These are phyloP conservation scores for Dioctria rufipes DNA, from an alignment of 2,888 invertebrate species.

Conservation along the genomic window DNA sequence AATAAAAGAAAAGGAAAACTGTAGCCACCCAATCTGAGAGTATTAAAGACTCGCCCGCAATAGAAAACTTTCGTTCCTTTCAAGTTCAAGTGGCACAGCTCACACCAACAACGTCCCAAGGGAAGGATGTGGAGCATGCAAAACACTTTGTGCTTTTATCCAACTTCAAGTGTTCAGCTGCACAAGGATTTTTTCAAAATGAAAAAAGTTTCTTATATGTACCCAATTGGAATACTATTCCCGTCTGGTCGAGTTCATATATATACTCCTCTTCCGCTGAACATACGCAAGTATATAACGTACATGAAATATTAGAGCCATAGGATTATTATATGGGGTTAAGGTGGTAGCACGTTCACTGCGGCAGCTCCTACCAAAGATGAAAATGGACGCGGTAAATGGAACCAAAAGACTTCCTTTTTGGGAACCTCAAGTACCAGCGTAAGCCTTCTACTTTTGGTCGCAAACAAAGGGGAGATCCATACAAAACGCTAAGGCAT, in stretches of 20 bases:
- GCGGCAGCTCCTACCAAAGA: background rate
- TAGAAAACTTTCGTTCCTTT: slow-evolving; percentile 49
- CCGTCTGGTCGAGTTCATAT: slow-evolving; percentile 38
- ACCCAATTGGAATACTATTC: slow-evolving; percentile 24
- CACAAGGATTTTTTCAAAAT: slow-evolving; percentile 51
- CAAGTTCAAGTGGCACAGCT: slow-evolving; percentile 48
- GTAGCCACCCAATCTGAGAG: slow-evolving; percentile 34
- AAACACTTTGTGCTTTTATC: slow-evolving; percentile 53
- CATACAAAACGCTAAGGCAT: slow-evolving; percentile 20
- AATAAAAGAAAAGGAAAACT: slow-evolving; percentile 31
- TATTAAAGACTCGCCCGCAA: slow-evolving; percentile 46
- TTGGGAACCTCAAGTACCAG: slow-evolving; percentile 12
- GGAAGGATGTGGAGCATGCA: slow-evolving; percentile 40
- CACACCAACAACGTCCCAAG: background rate
- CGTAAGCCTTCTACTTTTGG: slow-evolving; percentile 29
- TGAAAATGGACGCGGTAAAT: slow-evolving; percentile 25
- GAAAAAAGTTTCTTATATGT: slow-evolving; percentile 50
- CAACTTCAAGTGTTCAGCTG: slow-evolving; percentile 50
- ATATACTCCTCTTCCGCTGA: background rate
- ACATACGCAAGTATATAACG: slow-evolving; percentile 6
- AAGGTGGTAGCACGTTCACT: slow-evolving; percentile 33
- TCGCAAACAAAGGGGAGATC: slow-evolving; percentile 20
- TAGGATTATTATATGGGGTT: slow-evolving; percentile 11
- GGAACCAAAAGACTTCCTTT: slow-evolving; percentile 9
- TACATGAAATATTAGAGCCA: background rate